Evolutionary conservation across 2,113 vertebrate genomes (phyloP).

Genomic region (Brachyistius frenatus): DNA sequence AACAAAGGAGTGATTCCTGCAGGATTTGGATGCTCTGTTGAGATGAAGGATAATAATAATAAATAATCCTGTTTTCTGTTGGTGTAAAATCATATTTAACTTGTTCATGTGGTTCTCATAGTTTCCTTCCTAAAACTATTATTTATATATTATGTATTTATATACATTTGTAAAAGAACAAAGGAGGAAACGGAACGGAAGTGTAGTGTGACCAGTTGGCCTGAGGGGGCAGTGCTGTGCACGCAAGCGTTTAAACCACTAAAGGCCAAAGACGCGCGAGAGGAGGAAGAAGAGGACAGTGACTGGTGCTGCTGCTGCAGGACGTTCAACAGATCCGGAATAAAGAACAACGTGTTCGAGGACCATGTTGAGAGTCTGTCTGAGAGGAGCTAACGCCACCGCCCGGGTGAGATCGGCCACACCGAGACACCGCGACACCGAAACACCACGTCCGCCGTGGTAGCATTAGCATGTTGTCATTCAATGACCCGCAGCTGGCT

Average conservation of each 20-base stretch:
- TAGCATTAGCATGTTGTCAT: conserved; percentile 52
- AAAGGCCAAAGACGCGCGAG: not conserved
- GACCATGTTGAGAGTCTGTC: conserved; percentile 73
- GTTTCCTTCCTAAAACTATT: no score
- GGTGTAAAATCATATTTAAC: no score
- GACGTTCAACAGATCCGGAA: not conserved
- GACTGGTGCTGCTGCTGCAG: not conserved
- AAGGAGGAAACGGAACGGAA: no score
- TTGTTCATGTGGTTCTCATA: no score
- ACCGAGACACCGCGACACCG: not conserved
- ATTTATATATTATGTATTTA: no score
- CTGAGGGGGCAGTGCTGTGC: conserved; percentile 18
- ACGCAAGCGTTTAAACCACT: not conserved
- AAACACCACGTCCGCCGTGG: not conserved
- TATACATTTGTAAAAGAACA: no score
- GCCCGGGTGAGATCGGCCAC: conserved; percentile 60
- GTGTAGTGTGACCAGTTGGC: no score
- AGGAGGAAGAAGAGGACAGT: not conserved
- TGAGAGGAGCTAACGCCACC: conserved; percentile 60
- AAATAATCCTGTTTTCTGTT: no score
- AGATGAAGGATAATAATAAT: no score
- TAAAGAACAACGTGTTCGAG: not conserved
- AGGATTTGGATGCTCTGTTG: no score
- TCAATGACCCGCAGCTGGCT: conserved; percentile 65
- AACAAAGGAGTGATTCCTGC: no score